phyloP scores from a whole-genome alignment of 2,797 vertebrate genomes.

The Botia kubotai region DNA sequence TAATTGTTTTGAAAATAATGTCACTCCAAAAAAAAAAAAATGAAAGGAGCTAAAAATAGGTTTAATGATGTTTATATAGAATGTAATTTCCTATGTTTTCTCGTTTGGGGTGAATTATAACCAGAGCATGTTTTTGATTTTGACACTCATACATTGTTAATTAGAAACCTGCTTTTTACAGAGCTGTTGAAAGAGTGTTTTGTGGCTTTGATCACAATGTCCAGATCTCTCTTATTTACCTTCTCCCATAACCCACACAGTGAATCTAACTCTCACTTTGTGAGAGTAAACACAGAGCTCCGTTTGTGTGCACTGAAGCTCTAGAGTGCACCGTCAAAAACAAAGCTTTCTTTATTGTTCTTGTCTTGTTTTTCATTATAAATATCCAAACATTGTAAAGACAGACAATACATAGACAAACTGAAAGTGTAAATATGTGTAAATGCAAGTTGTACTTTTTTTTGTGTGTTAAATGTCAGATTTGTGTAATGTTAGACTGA shows the following conservation, averaged over 20 bases:
- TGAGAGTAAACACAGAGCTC: neutral
- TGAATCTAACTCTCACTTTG: too few relatives aligned
- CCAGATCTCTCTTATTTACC: neutral
- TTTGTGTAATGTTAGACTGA: too few relatives aligned
- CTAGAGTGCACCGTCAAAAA: neutral
- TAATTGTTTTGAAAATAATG: neutral
- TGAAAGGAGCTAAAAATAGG: neutral
- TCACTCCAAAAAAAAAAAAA: neutral
- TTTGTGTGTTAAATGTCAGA: too few relatives aligned
- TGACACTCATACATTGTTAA: neutral
- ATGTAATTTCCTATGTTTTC: neutral
- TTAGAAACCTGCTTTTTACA: neutral
- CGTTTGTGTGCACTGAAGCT: neutral
- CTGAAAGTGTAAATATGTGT: too few relatives aligned
- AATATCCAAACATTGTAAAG: too few relatives aligned
- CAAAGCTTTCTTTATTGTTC: too few relatives aligned
- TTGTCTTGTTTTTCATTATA: too few relatives aligned
- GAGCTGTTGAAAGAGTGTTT: neutral
- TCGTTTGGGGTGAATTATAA: neutral
- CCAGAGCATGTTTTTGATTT: neutral
- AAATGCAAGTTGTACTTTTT: too few relatives aligned
- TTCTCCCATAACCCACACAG: neutral
- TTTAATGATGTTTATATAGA: neutral
- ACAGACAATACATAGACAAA: too few relatives aligned
- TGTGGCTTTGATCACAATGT: constrained; percentile 10